phyloP scores from a whole-genome alignment of 2,888 invertebrate species.

The Copidosoma aretas region DNA sequence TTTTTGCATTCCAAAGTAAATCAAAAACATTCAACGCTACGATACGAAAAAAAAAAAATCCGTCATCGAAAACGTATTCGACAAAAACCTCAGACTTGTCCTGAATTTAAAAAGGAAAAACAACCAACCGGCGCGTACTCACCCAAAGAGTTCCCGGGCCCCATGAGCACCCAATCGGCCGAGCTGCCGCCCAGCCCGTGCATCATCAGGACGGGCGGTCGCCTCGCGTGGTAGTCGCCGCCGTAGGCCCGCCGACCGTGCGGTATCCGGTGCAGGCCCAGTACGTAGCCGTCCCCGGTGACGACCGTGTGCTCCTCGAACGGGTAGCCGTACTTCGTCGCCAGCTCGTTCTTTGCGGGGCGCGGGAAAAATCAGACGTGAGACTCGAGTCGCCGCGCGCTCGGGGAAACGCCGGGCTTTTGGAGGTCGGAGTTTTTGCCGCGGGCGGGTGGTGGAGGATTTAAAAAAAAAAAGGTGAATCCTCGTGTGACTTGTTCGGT shows the following conservation, averaged over 20 bases:
- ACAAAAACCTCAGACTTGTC: too few relatives aligned
- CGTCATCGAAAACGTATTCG: too few relatives aligned
- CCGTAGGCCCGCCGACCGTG: conserved; percentile 50
- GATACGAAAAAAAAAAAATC: too few relatives aligned
- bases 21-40: too few relatives aligned
- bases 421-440: too few relatives aligned
- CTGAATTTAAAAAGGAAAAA: neutral
- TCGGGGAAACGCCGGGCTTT: too few relatives aligned
- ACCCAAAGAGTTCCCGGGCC: conserved; percentile 72
- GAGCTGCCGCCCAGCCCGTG: conserved; percentile 73
- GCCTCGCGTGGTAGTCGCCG: conserved; percentile 16
- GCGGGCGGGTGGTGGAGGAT: too few relatives aligned
- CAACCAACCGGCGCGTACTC: conserved; percentile 36
- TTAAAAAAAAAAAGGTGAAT: too few relatives aligned
- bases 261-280: conserved; percentile 64
- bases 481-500: too few relatives aligned
- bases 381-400: too few relatives aligned
- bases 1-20: too few relatives aligned
- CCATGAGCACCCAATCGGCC: conserved; percentile 75
- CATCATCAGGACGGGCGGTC: conserved; percentile 63
- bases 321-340: conserved; percentile 62
- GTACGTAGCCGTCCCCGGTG: conserved; percentile 64
- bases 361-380: too few relatives aligned
- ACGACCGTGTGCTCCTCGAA: conserved; percentile 61
- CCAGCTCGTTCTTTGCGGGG: conserved; percentile 50